Evolutionary conservation across 2,888 invertebrate species (phyloP).

Genomic region (Ischnus inquisitorius): DNA sequence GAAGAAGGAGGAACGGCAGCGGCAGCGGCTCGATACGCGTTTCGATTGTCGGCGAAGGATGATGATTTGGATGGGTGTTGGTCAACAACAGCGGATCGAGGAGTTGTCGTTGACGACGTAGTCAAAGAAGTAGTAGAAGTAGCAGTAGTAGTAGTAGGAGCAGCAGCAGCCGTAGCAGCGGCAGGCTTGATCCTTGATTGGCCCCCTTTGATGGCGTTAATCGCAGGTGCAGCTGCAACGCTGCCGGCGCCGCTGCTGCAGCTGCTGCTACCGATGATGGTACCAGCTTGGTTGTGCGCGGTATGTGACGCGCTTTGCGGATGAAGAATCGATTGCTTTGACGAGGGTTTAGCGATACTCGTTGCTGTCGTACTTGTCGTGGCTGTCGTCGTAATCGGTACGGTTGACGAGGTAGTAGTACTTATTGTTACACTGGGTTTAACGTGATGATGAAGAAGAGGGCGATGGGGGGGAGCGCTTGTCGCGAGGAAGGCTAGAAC

Average conservation of each 20-base stretch:
- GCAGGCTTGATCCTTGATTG: constrained; percentile 43
- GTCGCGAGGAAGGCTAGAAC: constrained; percentile 92
- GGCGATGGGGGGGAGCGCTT: constrained; percentile 89
- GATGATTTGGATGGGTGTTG: constrained; percentile 83
- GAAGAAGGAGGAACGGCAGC: constrained; percentile 59
- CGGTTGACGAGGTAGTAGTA: constrained; percentile 61
- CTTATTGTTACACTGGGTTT: constrained; percentile 74
- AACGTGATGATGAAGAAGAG: constrained; percentile 84
- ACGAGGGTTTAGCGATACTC: constrained; percentile 78
- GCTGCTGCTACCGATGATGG: constrained; percentile 69
- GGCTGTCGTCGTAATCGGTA: constrained; percentile 70
- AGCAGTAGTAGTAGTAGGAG: constrained; percentile 77
- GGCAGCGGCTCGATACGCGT: constrained; percentile 81
- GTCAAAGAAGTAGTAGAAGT: constrained; percentile 69
- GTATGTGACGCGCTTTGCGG: constrained; percentile 73
- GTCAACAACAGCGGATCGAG: constrained; percentile 62
- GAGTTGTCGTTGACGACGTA: constrained; percentile 53
- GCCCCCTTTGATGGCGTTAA: not conserved
- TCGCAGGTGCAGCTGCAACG: constrained; percentile 76
- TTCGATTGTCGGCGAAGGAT: constrained; percentile 80
- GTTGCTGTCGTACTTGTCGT: constrained; percentile 72
- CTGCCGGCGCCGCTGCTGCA: constrained; percentile 78
- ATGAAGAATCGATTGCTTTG: constrained; percentile 82
- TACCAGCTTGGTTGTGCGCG: constrained; percentile 74
- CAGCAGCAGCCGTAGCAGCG: constrained; percentile 75